Evolutionary conservation across 2,797 vertebrate genomes (phyloP), one percentile per base, ranked within the genome.

Genomic region (Malacoctenus gilli): DNA sequence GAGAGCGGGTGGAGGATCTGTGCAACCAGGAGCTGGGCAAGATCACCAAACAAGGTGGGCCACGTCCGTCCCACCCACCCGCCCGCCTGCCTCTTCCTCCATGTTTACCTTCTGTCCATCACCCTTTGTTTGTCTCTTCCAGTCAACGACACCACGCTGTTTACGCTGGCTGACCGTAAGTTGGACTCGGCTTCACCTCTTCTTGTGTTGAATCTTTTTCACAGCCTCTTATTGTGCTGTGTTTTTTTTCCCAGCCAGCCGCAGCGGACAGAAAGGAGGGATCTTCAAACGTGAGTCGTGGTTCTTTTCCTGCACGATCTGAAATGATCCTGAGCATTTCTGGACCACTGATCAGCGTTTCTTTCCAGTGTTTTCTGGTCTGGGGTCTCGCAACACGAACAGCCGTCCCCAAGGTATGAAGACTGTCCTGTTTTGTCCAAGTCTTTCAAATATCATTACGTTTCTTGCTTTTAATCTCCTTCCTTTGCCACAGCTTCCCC

Each of bases 1-100:
- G 79, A 63, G 88, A 91, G 13, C 74, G 38, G 22, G 82, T 92
- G 54, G 92, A 92, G 72, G 89, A 91, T 23, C 49, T 93, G 60
- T 93, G 91, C 72, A 91, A 93, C 78, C 75, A 84, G 15, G 90
- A 93, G 53, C 82, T 93, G 34, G 41, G 81, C 25, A 91, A 89
- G 71, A 88, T 93, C 75, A 87, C 72, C 61, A 92, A 89, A 60
- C 87, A 84, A 76, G 90, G 92, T 92, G 2, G 3, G 59, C 23
- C 14, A 7, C 14, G 11, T 9, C 5, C 8, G 5, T 8, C 6
- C 5, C 11, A 1, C 4, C 14, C 10, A 8, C 1, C 12, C 18
- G 34, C 1, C 1, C 0, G 0, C 3, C 3, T 8, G 10, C 0
- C 11, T 16, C 8, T 19, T 5, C 3, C 20, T 9, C 16, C 1